phyloP scores from a whole-genome alignment of 30 jellyfish, hydroid and myxozoan genomes.

The Aurelia sp. region DNA sequence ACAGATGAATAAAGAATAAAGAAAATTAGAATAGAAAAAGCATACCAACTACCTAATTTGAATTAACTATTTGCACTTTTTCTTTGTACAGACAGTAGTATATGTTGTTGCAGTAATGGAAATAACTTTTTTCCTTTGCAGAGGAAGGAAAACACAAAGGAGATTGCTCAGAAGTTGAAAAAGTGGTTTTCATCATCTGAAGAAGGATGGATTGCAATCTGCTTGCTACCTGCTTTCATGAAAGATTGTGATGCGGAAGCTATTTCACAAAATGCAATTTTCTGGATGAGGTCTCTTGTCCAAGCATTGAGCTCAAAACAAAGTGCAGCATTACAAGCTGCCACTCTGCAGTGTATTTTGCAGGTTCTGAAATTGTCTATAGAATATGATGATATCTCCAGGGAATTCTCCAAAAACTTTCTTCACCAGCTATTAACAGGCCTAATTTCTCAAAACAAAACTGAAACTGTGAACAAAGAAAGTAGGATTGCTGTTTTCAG shows the following conservation, averaged over 20 bases:
- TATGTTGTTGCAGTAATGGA: no score
- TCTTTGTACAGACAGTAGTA: no score
- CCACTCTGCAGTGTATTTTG: conserved; percentile 9
- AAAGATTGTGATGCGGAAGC: conserved; percentile 49
- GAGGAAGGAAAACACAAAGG: conserved; percentile 27
- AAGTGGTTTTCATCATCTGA: conserved; percentile 46
- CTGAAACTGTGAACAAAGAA: conserved; percentile 5
- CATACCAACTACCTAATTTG: no score
- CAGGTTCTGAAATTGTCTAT: conserved; percentile 17
- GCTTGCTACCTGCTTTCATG: conserved; percentile 31
- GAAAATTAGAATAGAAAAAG: no score
- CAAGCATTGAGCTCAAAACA: conserved; percentile 38
- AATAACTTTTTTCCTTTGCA: neutral
- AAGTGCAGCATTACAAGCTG: neutral
- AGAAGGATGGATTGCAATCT: conserved; percentile 58
- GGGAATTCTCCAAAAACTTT: conserved; percentile 29
- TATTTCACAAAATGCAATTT: conserved; percentile 25
- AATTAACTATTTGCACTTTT: no score
- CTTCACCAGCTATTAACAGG: conserved; percentile 47
- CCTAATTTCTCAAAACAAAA: conserved; percentile 2
- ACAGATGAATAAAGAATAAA: no score
- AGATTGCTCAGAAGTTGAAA: conserved; percentile 36
- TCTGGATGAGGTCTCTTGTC: conserved; percentile 58
- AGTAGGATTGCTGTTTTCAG: conserved; percentile 9
- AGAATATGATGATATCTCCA: conserved; percentile 50